phyloP scores from a whole-genome alignment of 2,888 invertebrate species.

The Cheilosia impressa region DNA sequence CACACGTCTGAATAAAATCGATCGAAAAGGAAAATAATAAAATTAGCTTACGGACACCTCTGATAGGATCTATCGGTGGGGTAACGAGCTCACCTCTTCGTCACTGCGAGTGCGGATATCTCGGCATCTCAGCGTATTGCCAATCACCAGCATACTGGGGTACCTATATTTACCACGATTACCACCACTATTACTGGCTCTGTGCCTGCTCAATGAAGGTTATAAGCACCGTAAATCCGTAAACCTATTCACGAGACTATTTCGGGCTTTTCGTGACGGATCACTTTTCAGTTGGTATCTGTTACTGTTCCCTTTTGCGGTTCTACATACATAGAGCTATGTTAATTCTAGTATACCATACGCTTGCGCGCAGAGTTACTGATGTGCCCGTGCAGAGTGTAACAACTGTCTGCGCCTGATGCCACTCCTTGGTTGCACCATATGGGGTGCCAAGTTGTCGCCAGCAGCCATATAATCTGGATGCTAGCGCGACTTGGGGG shows the following conservation, averaged over 20 bases:
- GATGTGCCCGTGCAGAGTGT: constrained; percentile 38
- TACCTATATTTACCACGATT: constrained; percentile 24
- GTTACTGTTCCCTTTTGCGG: constrained; percentile 55
- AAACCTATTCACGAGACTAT: constrained; percentile 41
- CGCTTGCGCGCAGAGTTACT: constrained; percentile 22
- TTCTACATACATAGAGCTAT: constrained; percentile 52
- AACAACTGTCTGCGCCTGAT: constrained; percentile 8
- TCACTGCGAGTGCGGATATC: constrained; percentile 64
- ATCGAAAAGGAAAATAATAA: constrained; percentile 57
- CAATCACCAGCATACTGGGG: constrained; percentile 43
- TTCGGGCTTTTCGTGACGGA: constrained; percentile 67
- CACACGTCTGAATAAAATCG: constrained; percentile 32
- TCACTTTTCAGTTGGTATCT: constrained; percentile 44
- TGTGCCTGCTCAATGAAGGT: constrained; percentile 36
- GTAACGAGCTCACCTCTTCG: constrained; percentile 73
- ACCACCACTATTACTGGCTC: constrained; percentile 33
- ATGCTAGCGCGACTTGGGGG: constrained; percentile 24
- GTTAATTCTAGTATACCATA: constrained; percentile 54
- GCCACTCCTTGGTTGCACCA: constrained; percentile 66
- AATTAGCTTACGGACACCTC: constrained; percentile 72
- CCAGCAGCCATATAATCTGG: constrained; percentile 39
- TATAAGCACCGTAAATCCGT: constrained; percentile 19
- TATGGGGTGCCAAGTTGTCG: constrained; percentile 72
- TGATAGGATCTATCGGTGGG: constrained; percentile 61
- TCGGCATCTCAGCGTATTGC: constrained; percentile 61